Base-by-base conservation (phyloP, 2,888 invertebrate species). In the Apeira syringaria region DNA sequence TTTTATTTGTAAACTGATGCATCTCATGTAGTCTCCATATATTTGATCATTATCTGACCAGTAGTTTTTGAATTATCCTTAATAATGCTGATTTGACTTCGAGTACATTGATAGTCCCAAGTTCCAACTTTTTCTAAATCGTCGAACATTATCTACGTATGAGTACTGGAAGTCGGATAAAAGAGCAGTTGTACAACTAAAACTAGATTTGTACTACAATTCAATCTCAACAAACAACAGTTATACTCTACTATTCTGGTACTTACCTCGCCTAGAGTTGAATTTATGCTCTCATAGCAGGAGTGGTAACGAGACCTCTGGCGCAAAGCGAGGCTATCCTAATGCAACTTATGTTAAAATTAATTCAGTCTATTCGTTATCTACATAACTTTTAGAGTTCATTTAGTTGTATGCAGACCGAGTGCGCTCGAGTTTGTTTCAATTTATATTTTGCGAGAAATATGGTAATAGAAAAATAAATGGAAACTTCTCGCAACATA, bases 351-450 rank as follows among this genome's bases (percentile, higher is more conserved):
- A 31, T 32, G 43, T 39, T 28, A 1, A 47, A 46, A 55, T 55
- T 50, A 55, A 55, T 50, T 52, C 47, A 10, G 8, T 35, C 44
- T 42, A 55, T 55, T 50, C 41, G 39, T 55, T 50, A 47, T 37
- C 38, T 26, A 26, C 18, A 35, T 41, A 44, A 48, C 38, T 52
- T 55, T 50, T 34, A 33, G 35, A 29, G 32, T 46, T 47, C 36
- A 50, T 50, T 46, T 40, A 28, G 39, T 41, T 48, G 27, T 31
- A n/a, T 25, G 27, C 7, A 18, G 25, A 32, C 28, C 15, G 32
- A 30, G 9, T 27, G 31, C 26, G 9, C 26, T 17, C 29, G 12
- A 35, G 30, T 42, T 30, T 20, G 12, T 30, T 42, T 25, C 18
- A 42, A 30, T 42, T 26, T 33, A 22, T 12, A 22, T 31, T 2